These are phyloP conservation scores for Cosmopolites sordidus DNA, from an alignment of 2,888 invertebrate species.

Conservation along the genomic window DNA sequence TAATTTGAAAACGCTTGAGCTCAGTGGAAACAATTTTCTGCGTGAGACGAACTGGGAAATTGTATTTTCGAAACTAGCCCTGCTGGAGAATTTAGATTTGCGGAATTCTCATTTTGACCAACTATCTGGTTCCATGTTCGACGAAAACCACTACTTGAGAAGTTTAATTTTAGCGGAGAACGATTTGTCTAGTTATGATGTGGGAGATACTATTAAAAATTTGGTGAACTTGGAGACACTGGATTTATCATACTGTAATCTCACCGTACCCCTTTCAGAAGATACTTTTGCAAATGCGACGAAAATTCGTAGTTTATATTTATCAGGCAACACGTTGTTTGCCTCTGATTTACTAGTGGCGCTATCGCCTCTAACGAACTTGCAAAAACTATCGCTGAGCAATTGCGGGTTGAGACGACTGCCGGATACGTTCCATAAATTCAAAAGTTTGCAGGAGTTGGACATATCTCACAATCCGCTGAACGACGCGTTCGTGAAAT, in stretches of 20 bases:
- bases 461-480: conserved; percentile 69
- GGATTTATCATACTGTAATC: conserved; percentile 65
- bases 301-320: conserved; percentile 59
- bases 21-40: conserved; percentile 60
- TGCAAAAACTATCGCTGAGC: conserved; percentile 63
- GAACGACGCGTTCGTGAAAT: conserved; percentile 61
- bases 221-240: conserved; percentile 61
- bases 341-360: conserved; percentile 65
- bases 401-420: conserved; percentile 62
- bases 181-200: conserved; percentile 60
- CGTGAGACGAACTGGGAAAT: conserved; percentile 57
- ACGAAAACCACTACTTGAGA: conserved; percentile 61
- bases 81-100: conserved; percentile 62
- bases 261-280: conserved; percentile 62
- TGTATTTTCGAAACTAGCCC: conserved; percentile 56
- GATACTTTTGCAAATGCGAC: conserved; percentile 66
- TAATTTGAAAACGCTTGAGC: conserved; percentile 61
- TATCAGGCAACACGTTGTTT: conserved; percentile 65
- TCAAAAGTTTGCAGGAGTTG: conserved; percentile 62
- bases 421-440: conserved; percentile 63
- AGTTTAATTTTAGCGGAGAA: conserved; percentile 63
- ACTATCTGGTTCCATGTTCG: conserved; percentile 62
- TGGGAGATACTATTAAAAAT: conserved; percentile 61
- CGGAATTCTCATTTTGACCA: conserved; percentile 58
- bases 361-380: conserved; percentile 59